Base-by-base conservation (phyloP, 2,797 vertebrate genomes). In the Sparidentex hasta region DNA sequence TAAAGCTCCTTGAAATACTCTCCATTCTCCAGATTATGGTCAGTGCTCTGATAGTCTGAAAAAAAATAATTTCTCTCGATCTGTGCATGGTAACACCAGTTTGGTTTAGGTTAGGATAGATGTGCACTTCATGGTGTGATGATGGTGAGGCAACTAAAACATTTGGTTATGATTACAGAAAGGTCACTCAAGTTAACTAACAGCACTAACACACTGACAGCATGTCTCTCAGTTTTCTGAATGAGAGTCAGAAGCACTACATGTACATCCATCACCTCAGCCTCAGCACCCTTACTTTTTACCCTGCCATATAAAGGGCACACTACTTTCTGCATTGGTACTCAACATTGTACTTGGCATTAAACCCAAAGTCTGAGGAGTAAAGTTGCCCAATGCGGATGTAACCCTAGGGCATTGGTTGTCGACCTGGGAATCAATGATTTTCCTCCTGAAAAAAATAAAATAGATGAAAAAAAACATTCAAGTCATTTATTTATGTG, bases 1-100 rank as follows among this genome's bases (percentile, higher is more conserved):
- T n/a, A 16, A 72, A 76, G 43, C 6, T 46, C 41, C 21, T 20
- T 50, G 29, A 47, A 64, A 29, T 25, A 55, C 17, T 65, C 54
- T 25, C 14, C 18, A 14, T 55, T 51, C 16, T 14, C 11, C 5
- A 16, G n/a, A 33, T 64, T n/a, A 25, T 23, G 13, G 52, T 41
- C 21, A 56, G 14, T 58, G 29, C 5, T 17, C 21, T 33, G 29
- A 33, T 6, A 14, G 0, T 2, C 2, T 29, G 2, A 27, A 58
- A 23, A 50, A 20, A 14, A 41, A 7, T 58, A 38, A 0, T n/a
- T 21, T 11, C 25, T 23, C 25, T 38, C 23, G 18, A 27, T 52
- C 17, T 44, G 12, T 7, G 5, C 25, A 44, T 58, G 11, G 6
- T 14, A 57, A 21, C 12, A 21, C 25, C 14, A 14, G 16, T 3